A percentile compares a stretch with the other conserved stretches of the same genome.
Conservation (phyloP, 2,113 vertebrate genomes). For the Mobula birostris region DNA sequence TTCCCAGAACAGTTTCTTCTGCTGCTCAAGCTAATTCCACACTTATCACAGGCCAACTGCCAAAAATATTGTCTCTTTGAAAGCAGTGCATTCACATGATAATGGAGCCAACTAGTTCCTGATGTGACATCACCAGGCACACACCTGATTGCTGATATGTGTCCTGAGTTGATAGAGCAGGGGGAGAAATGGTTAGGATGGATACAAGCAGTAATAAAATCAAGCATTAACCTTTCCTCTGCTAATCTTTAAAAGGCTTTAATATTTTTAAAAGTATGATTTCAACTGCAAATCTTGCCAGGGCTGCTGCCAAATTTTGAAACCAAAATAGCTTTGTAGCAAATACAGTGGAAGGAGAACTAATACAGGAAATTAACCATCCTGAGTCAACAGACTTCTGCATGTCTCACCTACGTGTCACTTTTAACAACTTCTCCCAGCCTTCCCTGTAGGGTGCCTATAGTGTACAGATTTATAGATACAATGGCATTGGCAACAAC, state of each 20-base stretch:
- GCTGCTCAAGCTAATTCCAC: neutral
- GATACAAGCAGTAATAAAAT: neutral
- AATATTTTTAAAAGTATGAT: neutral
- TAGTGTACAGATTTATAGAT: neutral
- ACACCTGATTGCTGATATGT: conserved; percentile 7
- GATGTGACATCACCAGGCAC: neutral
- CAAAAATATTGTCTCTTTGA: neutral
- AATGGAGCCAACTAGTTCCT: neutral
- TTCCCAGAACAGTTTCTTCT: neutral
- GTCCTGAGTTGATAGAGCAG: neutral
- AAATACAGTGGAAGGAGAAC: neutral
- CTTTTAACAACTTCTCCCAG: neutral
- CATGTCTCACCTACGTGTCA: neutral
- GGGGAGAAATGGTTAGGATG: neutral
- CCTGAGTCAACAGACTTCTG: neutral
- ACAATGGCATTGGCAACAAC: neutral
- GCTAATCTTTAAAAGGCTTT: neutral
- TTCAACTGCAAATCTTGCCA: neutral
- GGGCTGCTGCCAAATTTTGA: neutral
- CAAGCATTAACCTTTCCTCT: neutral
- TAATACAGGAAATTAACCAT: neutral
- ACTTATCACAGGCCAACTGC: neutral
- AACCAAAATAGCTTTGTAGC: neutral
- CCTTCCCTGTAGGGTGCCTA: neutral
- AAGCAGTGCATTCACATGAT: neutral